Conservation (phyloP, 2,113 vertebrate species). For the Progne subis region DNA sequence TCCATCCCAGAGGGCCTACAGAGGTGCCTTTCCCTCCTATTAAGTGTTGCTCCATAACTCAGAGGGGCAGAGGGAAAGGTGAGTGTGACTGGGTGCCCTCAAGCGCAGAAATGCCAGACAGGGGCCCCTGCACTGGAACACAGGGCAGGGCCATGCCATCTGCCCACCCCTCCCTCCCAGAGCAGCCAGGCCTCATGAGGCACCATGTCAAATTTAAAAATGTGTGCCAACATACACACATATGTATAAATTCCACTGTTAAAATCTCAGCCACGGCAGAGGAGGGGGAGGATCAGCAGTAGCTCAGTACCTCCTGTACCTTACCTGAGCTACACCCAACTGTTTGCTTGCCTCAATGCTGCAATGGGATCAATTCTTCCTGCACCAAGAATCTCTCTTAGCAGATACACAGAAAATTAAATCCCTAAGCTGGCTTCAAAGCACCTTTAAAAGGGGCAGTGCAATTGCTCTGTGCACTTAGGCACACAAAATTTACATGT, state of each 20-base stretch:
- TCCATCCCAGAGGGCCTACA: not conserved
- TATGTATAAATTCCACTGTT: not conserved
- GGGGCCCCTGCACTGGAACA: accelerated
- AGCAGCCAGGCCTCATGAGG: not conserved
- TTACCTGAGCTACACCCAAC: accelerated
- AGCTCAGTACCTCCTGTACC: not conserved
- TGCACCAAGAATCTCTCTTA: not conserved
- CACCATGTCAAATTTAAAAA: accelerated
- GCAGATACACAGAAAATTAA: not conserved
- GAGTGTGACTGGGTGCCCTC: accelerated
- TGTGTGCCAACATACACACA: accelerated
- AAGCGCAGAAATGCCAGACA: not conserved
- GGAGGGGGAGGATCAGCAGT: not conserved
- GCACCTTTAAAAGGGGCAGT: not conserved
- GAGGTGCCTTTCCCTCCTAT: accelerated
- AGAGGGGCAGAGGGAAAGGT: not conserved
- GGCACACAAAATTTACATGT: not conserved
- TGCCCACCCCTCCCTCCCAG: not conserved
- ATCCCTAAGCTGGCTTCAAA: not conserved
- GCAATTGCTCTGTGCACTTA: not conserved
- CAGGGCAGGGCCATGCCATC: accelerated
- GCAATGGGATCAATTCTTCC: not conserved
- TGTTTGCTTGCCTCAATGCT: not conserved
- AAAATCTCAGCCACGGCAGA: not conserved
- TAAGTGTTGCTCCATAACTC: accelerated